Evolutionary conservation across 2,797 vertebrate species (phyloP).

Genomic region (Sebastolobus altivelis): DNA sequence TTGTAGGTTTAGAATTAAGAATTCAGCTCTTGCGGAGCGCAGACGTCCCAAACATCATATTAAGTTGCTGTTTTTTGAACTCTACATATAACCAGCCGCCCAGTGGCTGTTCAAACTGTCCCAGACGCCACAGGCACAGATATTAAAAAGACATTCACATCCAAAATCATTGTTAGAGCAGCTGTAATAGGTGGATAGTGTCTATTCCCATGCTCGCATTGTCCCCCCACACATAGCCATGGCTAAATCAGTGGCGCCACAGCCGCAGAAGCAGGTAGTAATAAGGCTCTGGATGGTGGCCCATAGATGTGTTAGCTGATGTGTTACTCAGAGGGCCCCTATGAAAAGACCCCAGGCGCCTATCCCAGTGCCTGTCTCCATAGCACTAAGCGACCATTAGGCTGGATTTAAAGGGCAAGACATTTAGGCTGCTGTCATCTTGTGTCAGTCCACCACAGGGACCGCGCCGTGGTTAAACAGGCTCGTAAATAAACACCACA

Average conservation of each 20-base stretch:
- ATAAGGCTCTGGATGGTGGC: conserved; percentile 78
- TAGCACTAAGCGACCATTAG: conserved; percentile 81
- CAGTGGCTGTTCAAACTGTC: conserved; percentile 52
- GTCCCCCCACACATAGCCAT: conserved; percentile 66
- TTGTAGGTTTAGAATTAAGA: conserved; percentile 48
- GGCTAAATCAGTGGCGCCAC: conserved; percentile 81
- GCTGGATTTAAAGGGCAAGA: conserved; percentile 83
- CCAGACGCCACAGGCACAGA: conserved; percentile 68
- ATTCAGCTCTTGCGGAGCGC: conserved; percentile 26
- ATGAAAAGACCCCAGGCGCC: conserved; percentile 84
- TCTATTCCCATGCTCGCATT: conserved; percentile 65
- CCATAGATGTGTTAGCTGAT: conserved; percentile 83
- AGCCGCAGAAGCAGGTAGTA: conserved; percentile 80
- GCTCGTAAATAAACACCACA: conserved; percentile 87
- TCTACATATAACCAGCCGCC: conserved; percentile 41
- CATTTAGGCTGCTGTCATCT: conserved; percentile 84
- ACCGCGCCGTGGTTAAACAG: conserved; percentile 84
- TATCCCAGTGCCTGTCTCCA: conserved; percentile 80
- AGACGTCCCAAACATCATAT: conserved; percentile 56
- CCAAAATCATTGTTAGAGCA: conserved; percentile 64
- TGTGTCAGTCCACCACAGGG: conserved; percentile 84
- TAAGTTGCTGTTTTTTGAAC: conserved; percentile 54
- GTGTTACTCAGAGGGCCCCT: conserved; percentile 82
- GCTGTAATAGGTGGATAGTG: conserved; percentile 62
- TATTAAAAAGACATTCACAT: conserved; percentile 76